Base-by-base conservation (phyloP, 2,113 vertebrate genomes). In the Apteryx mantelli region DNA sequence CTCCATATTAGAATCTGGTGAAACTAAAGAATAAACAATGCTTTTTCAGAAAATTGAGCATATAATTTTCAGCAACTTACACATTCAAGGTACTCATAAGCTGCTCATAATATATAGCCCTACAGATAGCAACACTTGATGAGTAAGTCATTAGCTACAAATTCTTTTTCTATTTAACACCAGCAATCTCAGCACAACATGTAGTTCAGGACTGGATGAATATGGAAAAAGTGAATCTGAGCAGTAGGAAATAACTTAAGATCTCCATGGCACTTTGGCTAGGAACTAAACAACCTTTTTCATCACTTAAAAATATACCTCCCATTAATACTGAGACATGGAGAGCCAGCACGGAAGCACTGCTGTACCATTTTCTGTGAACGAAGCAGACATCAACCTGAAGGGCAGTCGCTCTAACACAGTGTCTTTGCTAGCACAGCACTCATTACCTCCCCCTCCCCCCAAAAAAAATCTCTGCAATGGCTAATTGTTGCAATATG, bases 301-400 rank as follows among this genome's bases (percentile, higher is more conserved):
- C 58, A 80, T 6, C 42, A 25, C 53, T 16, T 68, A 36, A 38
- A 74, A 50, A 64, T 7, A 32, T 48, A 11, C 21, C 40, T 76
- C 40, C 42, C n/a, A 24, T 30, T 7, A 61, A 28, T 3, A 40
- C 16, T 1, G 7, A 42, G 69, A 40, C 20, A 4, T 0, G 7
- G 52, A 32, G 42, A 58, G 3, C n/a, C 53, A 53, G 71, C 63
- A 44, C 5, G 13, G 46, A 60, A 22, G 44, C 4, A 19, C 25
- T 3, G 30, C 2, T 1, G 28, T 42, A 36, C 32, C n/a, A 9
- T 40, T 12, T 21, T n/a, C 83, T 22, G 24, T 4, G 21, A 44
- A 22, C 1, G 40, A 55, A 34, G 19, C 8, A 3, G 2, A 19
- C 48, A 24, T 1, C 50, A 44, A 2, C n/a, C 64, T 5, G 42